Base-by-base conservation (phyloP, 2,797 vertebrate species). In the Clarias platycephalus region DNA sequence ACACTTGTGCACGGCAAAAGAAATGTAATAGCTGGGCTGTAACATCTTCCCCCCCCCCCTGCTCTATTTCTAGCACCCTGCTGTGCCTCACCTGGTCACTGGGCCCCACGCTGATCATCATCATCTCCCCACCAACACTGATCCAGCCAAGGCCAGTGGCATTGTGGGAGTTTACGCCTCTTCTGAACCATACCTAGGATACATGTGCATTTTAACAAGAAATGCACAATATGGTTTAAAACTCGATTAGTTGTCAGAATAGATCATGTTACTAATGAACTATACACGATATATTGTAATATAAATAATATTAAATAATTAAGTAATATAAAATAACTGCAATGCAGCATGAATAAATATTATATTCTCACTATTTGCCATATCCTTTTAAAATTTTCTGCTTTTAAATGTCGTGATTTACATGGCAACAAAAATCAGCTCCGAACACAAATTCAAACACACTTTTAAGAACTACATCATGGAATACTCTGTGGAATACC, bases 71-170 rank as follows among this genome's bases (percentile, higher is more conserved):
- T 79, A 57, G 40, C 40, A 31, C 64, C 8, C 12, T 64, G 8
- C 44, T 74, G 57, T 6, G 20, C 81, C 93, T 85, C 84, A 98
- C 98, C 97, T 99, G 98, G 89, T 99, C 98, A 10, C 96, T 97
- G 82, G 97, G 94, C 83, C 98, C 98, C 0, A 99, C 95, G 1
- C 96, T 95, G 89, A 99, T 94, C 97, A 97, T 97, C 91, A 96
- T 94, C 97, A 99, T 97, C 89, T 99, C 97, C 71, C 97, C 97
- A 34, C 96, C 96, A 91, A 99, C 96, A 92, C 96, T 95, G 85
- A 99, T 97, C 98, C 98, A 99, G 89, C 97, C 96, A 9, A 97
- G 97, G 74, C 98, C 98, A 79, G 96, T 95, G 57, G 98, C 97
- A 82, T 97, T 99, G 91, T 99, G 96, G 0, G 98, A 98, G 89